These are phyloP conservation scores for Clostera curtula DNA, from an alignment of 2,888 invertebrate species.

Conservation along the genomic window DNA sequence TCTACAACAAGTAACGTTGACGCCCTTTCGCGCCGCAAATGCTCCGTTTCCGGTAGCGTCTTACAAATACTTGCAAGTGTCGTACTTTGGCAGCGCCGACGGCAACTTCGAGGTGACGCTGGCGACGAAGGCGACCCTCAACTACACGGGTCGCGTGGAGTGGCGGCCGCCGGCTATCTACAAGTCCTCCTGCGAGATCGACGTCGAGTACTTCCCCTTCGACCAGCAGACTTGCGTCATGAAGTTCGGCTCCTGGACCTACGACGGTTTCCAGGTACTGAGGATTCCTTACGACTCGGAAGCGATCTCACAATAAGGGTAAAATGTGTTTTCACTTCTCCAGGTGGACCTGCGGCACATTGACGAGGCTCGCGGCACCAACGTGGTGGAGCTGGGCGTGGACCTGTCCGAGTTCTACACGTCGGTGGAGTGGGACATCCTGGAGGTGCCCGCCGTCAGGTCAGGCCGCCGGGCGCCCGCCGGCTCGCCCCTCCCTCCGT, in stretches of 20 bases:
- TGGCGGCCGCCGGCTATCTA: slow-evolving; percentile 98
- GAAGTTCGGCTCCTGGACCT: slow-evolving; percentile 96
- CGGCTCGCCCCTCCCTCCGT: neutral
- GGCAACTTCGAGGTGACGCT: slow-evolving; percentile 94
- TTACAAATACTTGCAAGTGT: too few relatives aligned
- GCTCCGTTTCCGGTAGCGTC: too few relatives aligned
- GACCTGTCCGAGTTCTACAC: slow-evolving; percentile 98
- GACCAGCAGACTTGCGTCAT: slow-evolving; percentile 95
- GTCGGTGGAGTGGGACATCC: slow-evolving; percentile 99
- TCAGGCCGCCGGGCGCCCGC: slow-evolving; percentile 27
- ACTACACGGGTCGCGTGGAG: slow-evolving; percentile 91
- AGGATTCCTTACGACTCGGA: neutral
- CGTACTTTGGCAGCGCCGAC: slow-evolving; percentile 80
- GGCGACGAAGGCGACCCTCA: slow-evolving; percentile 91
- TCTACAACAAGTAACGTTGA: slow-evolving; percentile 95
- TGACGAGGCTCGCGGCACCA: slow-evolving; percentile 91
- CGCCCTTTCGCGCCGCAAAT: too few relatives aligned
- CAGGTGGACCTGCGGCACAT: slow-evolving; percentile 94
- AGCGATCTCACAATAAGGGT: neutral
- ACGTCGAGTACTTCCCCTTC: slow-evolving; percentile 94
- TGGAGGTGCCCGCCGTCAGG: slow-evolving; percentile 96
- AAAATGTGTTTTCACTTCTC: neutral
- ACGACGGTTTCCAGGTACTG: slow-evolving; percentile 92
- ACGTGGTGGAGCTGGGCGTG: slow-evolving; percentile 93
- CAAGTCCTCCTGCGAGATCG: slow-evolving; percentile 94